phyloP scores from a whole-genome alignment of 2,797 vertebrate species.

The Eulemur mongoz region DNA sequence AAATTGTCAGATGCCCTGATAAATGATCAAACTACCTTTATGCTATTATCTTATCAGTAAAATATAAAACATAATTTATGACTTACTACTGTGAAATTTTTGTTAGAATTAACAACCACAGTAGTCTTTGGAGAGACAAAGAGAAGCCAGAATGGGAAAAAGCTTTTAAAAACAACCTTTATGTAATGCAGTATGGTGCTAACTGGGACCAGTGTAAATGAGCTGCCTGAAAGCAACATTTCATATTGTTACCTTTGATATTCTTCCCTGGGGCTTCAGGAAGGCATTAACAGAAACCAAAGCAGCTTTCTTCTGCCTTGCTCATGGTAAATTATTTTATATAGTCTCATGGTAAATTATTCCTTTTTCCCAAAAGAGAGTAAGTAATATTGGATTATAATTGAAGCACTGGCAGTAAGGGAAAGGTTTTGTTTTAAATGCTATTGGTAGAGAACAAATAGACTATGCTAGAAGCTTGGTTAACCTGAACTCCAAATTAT shows the following conservation, averaged over 20 bases:
- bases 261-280: background rate
- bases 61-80: background rate
- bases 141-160: background rate
- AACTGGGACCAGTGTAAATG: background rate
- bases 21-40: background rate
- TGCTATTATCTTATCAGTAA: background rate
- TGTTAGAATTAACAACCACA: background rate
- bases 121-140: background rate
- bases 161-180: background rate
- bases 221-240: background rate
- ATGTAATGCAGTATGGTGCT: background rate
- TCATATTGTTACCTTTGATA: background rate
- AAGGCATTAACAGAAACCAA: background rate
- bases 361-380: constrained; percentile 10
- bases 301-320: background rate
- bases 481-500: background rate
- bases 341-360: background rate
- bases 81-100: background rate
- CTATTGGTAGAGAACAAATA: constrained; percentile 22
- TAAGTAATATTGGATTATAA: constrained; percentile 46
- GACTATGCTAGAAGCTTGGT: background rate
- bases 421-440: constrained; percentile 49
- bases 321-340: constrained; percentile 52
- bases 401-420: background rate
- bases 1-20: background rate